These are phyloP conservation scores for Sphyrna mokarran DNA, from an alignment of 2,113 vertebrate genomes.

Conservation along the genomic window DNA sequence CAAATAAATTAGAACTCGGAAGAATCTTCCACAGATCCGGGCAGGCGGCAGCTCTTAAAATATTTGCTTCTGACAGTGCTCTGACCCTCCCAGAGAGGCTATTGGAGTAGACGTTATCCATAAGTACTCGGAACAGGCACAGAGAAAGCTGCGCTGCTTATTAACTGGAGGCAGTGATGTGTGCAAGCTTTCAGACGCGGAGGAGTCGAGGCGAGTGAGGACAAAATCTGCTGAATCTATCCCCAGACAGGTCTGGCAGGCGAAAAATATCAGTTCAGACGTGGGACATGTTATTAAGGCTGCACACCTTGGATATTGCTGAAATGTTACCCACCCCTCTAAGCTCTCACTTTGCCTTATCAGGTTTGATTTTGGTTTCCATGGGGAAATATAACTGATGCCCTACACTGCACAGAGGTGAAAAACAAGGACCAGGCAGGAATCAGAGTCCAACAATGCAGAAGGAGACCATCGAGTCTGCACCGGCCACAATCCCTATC, in stretches of 20 bases:
- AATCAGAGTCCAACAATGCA: no score
- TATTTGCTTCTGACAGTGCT: neutral
- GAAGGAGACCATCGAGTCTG: no score
- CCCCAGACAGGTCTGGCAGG: neutral
- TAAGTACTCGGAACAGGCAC: neutral
- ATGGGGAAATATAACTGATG: neutral
- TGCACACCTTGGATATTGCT: neutral
- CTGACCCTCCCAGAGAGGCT: conserved; percentile 2
- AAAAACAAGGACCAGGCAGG: neutral
- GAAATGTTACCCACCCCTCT: neutral
- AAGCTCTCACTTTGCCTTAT: neutral
- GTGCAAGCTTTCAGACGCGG: neutral
- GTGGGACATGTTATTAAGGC: neutral
- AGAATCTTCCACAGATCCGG: neutral
- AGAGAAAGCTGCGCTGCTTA: neutral
- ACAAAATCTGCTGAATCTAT: neutral
- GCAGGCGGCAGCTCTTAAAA: neutral
- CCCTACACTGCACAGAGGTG: neutral
- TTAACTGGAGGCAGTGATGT: neutral
- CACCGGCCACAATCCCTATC: no score
- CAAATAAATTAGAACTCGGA: neutral
- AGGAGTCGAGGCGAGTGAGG: neutral
- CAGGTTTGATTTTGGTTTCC: neutral
- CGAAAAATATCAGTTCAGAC: neutral
- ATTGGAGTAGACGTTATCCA: neutral